These are phyloP conservation scores for Melanostoma mellinum DNA, from an alignment of 2,888 invertebrate genomes.

Conservation along the genomic window DNA sequence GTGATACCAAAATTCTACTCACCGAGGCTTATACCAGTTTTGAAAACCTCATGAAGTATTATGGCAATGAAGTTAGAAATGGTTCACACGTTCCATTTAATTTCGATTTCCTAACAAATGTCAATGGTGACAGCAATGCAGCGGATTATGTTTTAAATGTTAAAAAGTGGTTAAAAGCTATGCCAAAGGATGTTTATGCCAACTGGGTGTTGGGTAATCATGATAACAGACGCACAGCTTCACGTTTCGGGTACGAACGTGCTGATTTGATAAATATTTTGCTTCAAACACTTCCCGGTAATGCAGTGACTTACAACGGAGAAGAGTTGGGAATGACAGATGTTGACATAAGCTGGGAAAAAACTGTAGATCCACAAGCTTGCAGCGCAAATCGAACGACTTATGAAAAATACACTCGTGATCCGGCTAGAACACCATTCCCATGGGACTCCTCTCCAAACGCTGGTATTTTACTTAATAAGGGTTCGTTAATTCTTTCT, in stretches of 20 bases:
- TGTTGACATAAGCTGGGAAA: conserved; percentile 82
- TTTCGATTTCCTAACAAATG: conserved; percentile 84
- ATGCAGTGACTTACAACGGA: conserved; percentile 92
- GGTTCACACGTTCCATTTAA: conserved; percentile 87
- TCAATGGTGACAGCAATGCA: conserved; percentile 82
- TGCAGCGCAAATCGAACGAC: conserved; percentile 82
- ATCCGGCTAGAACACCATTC: conserved; percentile 85
- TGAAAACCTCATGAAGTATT: conserved; percentile 83
- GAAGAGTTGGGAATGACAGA: conserved; percentile 88
- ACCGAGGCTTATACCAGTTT: conserved; percentile 85
- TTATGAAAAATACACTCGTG: conserved; percentile 82
- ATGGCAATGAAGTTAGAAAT: conserved; percentile 82
- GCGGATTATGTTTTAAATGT: conserved; percentile 82
- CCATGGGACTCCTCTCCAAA: conserved; percentile 84
- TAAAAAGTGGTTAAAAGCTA: conserved; percentile 84
- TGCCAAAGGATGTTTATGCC: conserved; percentile 80
- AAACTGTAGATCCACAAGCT: conserved; percentile 84
- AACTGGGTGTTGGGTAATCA: conserved; percentile 87
- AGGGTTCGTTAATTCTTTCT: not conserved
- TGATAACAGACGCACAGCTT: conserved; percentile 87
- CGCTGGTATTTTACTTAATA: conserved; percentile 75
- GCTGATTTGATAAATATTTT: conserved; percentile 92
- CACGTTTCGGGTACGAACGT: conserved; percentile 86
- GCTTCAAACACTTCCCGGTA: conserved; percentile 90
- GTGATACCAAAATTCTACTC: conserved; percentile 83